These are phyloP conservation scores for Zaprionus tsacasi DNA, from an alignment of 1,140 invertebrate species.

Conservation along the genomic window DNA sequence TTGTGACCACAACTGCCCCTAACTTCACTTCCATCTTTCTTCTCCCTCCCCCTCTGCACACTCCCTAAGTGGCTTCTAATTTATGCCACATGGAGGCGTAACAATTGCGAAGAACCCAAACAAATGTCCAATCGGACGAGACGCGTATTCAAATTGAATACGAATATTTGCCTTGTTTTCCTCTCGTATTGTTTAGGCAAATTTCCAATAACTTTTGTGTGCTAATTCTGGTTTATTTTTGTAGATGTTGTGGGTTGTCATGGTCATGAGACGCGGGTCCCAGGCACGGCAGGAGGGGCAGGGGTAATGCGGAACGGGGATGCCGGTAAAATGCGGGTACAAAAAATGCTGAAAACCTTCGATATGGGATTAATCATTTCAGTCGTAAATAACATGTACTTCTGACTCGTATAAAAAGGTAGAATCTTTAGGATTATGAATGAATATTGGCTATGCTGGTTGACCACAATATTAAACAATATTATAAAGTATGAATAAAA, in stretches of 20 bases:
- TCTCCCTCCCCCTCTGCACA: neutral
- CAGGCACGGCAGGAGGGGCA: neutral
- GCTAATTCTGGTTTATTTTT: conserved; percentile 49
- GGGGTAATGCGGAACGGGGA: too few species aligned
- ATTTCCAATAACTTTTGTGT: conserved; percentile 55
- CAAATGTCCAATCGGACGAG: conserved; percentile 40
- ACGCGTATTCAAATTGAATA: conserved; percentile 53
- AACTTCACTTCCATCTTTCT: neutral
- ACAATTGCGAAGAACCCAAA: conserved; percentile 58
- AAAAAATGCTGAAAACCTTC: conserved; percentile 17
- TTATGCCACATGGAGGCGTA: conserved; percentile 59
- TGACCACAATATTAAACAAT: neutral
- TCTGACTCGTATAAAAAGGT: neutral
- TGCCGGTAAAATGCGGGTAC: conserved; percentile 30
- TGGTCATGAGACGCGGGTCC: conserved; percentile 17
- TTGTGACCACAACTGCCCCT: conserved; percentile 7
- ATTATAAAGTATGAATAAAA: too few species aligned
- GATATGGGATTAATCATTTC: neutral
- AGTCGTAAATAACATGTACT: conserved; percentile 5
- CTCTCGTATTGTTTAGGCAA: conserved; percentile 53
- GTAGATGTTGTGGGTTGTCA: conserved; percentile 27
- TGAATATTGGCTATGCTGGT: neutral
- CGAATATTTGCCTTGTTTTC: conserved; percentile 51
- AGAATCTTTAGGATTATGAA: neutral
- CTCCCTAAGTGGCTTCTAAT: conserved; percentile 55